Percentiles rank a stretch among this genome's conserved stretches.
phyloP scores from a whole-genome alignment of 2,888 invertebrate species.

The Teleiodes luculella region DNA sequence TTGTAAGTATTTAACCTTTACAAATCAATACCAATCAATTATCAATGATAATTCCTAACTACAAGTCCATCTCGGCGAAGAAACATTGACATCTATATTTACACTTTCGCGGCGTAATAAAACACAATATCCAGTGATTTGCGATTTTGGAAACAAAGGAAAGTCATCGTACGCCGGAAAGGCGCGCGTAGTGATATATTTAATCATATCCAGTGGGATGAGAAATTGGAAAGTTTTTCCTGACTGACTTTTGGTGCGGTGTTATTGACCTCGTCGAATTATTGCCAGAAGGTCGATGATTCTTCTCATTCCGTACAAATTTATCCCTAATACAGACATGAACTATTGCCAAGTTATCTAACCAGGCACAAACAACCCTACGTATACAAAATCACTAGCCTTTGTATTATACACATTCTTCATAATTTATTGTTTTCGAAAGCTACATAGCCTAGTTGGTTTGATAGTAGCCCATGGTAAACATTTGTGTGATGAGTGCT shows the following conservation, averaged over 20 bases:
- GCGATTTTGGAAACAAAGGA: slow-evolving; percentile 51
- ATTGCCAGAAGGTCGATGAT: slow-evolving; percentile 10
- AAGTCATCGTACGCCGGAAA: slow-evolving; percentile 47
- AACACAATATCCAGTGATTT: slow-evolving; percentile 35
- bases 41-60: slow-evolving; percentile 8
- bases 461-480: too few species aligned
- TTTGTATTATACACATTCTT: not conserved
- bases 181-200: slow-evolving; percentile 19
- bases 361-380: too few species aligned
- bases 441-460: too few species aligned
- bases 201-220: not conserved
- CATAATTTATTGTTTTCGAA: too few species aligned
- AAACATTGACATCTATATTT: slow-evolving; percentile 51
- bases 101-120: slow-evolving; percentile 47
- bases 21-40: slow-evolving; percentile 14
- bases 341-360: not conserved
- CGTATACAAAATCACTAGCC: too few species aligned
- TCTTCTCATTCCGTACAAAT: not conserved
- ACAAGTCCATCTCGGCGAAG: slow-evolving; percentile 27
- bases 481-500: too few species aligned
- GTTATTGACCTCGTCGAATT: slow-evolving; percentile 8
- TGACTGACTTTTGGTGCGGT: not conserved
- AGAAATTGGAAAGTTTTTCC: not conserved
- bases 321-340: not conserved
- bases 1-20: slow-evolving; percentile 78